Percentiles rank a stretch among this genome's conserved stretches.
These are phyloP conservation scores for Drosophila birchii DNA, from an alignment of 2,888 invertebrate genomes.

Conservation along the genomic window DNA sequence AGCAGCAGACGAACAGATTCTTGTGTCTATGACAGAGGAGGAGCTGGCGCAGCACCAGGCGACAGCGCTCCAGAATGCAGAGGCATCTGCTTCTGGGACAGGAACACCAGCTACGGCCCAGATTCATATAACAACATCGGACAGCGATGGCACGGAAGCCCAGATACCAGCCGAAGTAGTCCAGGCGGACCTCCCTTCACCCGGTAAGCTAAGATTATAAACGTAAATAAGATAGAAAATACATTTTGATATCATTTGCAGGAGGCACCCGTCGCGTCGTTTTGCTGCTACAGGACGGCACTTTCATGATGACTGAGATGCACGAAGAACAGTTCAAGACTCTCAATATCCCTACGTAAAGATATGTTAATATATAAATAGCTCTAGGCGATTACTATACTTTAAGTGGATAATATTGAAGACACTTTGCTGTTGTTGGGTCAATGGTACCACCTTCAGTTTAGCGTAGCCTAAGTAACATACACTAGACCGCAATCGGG, in stretches of 20 bases:
- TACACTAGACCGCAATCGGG: neutral
- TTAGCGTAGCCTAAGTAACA: slow-evolving; percentile 4
- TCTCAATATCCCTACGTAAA: slow-evolving; percentile 84
- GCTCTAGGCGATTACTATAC: slow-evolving; percentile 13
- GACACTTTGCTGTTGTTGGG: slow-evolving; percentile 9
- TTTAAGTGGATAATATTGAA: slow-evolving; percentile 18
- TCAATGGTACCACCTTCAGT: slow-evolving; percentile 6
- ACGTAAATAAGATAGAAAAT: neutral
- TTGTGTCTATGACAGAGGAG: slow-evolving; percentile 82
- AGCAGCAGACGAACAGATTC: slow-evolving; percentile 76
- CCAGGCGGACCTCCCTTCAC: slow-evolving; percentile 93
- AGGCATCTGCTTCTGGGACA: slow-evolving; percentile 43
- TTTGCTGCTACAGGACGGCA: slow-evolving; percentile 93
- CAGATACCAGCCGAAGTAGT: slow-evolving; percentile 95
- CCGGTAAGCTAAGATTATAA: slow-evolving; percentile 86
- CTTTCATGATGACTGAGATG: slow-evolving; percentile 94
- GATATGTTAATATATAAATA: slow-evolving; percentile 24
- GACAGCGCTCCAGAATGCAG: slow-evolving; percentile 62
- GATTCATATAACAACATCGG: slow-evolving; percentile 71
- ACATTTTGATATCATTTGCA: slow-evolving; percentile 74
- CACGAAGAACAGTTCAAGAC: slow-evolving; percentile 91
- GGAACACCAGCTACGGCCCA: slow-evolving; percentile 63
- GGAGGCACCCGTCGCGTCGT: slow-evolving; percentile 94
- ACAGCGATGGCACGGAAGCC: slow-evolving; percentile 87
- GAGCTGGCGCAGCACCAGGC: slow-evolving; percentile 82